Evolutionary conservation across 1,140 invertebrate species (phyloP).

Genomic region (Trichonephila clavipes): DNA sequence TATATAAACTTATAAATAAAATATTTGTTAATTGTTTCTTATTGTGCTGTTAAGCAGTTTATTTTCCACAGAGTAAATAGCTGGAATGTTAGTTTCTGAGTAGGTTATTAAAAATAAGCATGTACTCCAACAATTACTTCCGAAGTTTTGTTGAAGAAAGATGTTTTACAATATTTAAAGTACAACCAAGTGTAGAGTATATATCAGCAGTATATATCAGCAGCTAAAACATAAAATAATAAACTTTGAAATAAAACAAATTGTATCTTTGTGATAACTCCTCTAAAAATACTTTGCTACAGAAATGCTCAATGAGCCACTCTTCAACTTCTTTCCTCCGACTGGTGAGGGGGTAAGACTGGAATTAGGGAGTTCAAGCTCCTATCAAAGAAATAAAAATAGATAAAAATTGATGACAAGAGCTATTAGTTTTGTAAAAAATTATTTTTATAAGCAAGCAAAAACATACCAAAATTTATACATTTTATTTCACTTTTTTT

Average conservation of each 20-base stretch:
- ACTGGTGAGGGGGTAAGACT: conserved; percentile 58
- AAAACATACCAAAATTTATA: not conserved
- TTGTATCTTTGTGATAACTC: not conserved
- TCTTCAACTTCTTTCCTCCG: conserved; percentile 64
- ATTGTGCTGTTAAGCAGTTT: not conserved
- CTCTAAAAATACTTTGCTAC: not conserved
- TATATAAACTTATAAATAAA: not conserved
- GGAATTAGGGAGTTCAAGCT: conserved; percentile 35
- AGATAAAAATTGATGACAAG: not conserved
- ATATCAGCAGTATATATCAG: not conserved
- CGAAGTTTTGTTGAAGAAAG: not conserved
- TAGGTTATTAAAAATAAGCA: not conserved
- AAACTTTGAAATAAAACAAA: not conserved
- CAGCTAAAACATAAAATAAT: not conserved
- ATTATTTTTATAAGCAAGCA: not conserved
- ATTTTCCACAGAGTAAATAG: too few species aligned
- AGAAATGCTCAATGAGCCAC: not conserved
- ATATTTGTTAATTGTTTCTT: not conserved
- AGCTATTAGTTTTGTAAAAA: not conserved
- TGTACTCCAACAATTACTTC: not conserved
- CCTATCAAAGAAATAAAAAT: conserved; percentile 29
- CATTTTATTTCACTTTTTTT: not conserved
- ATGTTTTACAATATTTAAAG: not conserved
- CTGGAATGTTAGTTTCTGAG: not conserved
- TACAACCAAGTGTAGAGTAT: not conserved